These are phyloP conservation scores for Orthosia gracilis DNA, from an alignment of 2,888 invertebrate species.

Conservation along the genomic window DNA sequence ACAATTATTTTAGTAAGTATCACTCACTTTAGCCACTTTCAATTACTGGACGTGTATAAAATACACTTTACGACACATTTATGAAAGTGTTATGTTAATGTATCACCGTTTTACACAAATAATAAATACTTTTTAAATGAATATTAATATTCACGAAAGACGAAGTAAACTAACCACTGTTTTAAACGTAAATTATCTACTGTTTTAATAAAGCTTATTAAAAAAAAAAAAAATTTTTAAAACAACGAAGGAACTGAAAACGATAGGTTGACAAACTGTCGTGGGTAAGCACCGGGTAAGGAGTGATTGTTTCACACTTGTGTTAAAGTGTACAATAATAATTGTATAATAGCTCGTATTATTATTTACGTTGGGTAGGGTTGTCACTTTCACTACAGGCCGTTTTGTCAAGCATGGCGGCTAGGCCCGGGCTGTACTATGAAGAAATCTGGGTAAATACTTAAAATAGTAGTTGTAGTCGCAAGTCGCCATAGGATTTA, in stretches of 20 bases:
- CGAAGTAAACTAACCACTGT: not conserved
- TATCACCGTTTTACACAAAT: constrained; percentile 2
- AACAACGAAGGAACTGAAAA: constrained; percentile 2
- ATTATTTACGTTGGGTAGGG: constrained; percentile 19
- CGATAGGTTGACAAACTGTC: constrained; percentile 14
- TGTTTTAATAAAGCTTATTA: too few relatives aligned
- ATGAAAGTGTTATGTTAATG: not conserved
- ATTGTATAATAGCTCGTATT: constrained; percentile 15
- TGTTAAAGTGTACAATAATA: constrained; percentile 14
- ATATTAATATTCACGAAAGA: constrained; percentile 10
- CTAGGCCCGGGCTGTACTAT: too few relatives aligned
- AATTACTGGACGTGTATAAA: not conserved
- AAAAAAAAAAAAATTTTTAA: not conserved
- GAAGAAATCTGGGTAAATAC: too few relatives aligned
- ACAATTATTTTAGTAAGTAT: not conserved
- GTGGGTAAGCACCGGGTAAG: not conserved
- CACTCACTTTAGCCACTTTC: not conserved
- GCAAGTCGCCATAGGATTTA: too few relatives aligned
- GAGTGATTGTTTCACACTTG: constrained; percentile 11
- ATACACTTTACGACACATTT: not conserved
- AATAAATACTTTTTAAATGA: not conserved
- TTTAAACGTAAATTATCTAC: not conserved
- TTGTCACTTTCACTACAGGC: constrained; percentile 7
- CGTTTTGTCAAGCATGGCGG: too few relatives aligned
- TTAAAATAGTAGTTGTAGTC: too few relatives aligned